These are phyloP conservation scores for Nephrocerus scutellatus DNA, from an alignment of 2,888 invertebrate genomes.

Conservation along the genomic window DNA sequence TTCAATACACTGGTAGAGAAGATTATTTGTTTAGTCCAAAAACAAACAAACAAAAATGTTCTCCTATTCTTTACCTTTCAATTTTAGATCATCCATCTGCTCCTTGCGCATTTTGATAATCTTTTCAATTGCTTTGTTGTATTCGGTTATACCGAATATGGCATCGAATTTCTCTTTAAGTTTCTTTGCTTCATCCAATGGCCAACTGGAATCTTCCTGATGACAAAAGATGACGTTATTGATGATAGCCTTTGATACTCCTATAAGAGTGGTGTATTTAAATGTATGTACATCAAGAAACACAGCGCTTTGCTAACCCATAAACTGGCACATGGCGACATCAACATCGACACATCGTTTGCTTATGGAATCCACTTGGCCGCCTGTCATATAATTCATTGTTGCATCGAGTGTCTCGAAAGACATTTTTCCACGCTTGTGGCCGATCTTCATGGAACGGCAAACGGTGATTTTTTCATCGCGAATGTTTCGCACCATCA, in stretches of 20 bases:
- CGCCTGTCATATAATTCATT: slow-evolving; percentile 49
- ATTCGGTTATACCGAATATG: slow-evolving; percentile 91
- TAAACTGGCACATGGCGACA: slow-evolving; percentile 60
- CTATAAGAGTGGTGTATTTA: slow-evolving; percentile 13
- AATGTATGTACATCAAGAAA: background rate
- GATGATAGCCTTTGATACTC: slow-evolving; percentile 89
- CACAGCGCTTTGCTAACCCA: slow-evolving; percentile 33
- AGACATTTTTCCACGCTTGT: slow-evolving; percentile 51
- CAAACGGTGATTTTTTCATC: slow-evolving; percentile 59
- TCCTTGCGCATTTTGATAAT: slow-evolving; percentile 62
- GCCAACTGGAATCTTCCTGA: slow-evolving; percentile 97
- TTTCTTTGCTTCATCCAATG: slow-evolving; percentile 85
- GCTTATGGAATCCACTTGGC: slow-evolving; percentile 52
- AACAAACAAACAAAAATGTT: too few species aligned
- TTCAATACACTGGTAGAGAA: too few species aligned
- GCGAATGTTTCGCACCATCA: slow-evolving; percentile 52
- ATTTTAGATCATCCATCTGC: slow-evolving; percentile 50
- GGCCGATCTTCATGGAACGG: slow-evolving; percentile 61
- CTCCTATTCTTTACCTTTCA: slow-evolving; percentile 47
- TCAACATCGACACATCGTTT: slow-evolving; percentile 68
- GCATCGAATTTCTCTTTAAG: slow-evolving; percentile 95
- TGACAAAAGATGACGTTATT: slow-evolving; percentile 98
- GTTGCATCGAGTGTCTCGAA: slow-evolving; percentile 64
- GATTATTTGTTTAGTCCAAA: too few species aligned
- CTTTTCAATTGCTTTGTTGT: slow-evolving; percentile 80